A percentile compares a stretch with the other conserved stretches of the same genome.
Evolutionary conservation across 2,797 vertebrate genomes (phyloP).

Genomic region (Scolopax bukidnonensis): DNA sequence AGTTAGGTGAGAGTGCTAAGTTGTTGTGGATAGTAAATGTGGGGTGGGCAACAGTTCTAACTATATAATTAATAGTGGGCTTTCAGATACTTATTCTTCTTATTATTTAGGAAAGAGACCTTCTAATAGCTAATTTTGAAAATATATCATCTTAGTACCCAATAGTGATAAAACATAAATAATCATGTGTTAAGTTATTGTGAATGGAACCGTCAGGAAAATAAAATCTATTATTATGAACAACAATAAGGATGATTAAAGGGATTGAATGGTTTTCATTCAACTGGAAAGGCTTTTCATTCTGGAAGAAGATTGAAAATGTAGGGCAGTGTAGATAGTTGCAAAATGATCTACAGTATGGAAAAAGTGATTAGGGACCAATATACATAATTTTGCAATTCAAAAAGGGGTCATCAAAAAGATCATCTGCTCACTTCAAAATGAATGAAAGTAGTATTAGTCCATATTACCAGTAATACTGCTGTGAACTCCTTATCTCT

Average conservation of each 20-base stretch:
- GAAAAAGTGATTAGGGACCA: not conserved
- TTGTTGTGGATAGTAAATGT: not conserved
- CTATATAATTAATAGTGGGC: not conserved
- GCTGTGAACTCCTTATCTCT: not conserved
- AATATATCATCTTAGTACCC: not conserved
- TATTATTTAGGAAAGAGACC: not conserved
- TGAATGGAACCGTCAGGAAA: not conserved
- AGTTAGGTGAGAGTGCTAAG: not conserved
- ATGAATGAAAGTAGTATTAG: not conserved
- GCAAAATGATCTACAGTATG: not conserved
- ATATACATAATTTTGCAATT: not conserved
- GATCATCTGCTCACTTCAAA: not conserved
- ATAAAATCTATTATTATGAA: not conserved
- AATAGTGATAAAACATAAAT: not conserved
- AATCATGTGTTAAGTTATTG: not conserved
- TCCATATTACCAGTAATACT: not conserved
- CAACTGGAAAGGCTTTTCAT: not conserved
- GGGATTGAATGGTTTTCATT: not conserved
- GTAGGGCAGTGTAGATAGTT: not conserved
- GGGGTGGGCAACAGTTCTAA: not conserved
- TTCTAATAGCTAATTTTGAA: not conserved
- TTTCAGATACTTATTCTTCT: not conserved
- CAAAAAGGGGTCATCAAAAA: not conserved
- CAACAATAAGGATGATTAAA: not conserved
- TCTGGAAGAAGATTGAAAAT: not conserved